These are phyloP conservation scores for Seira sanloemensis DNA, from an alignment of 2,888 invertebrate genomes.

Conservation along the genomic window DNA sequence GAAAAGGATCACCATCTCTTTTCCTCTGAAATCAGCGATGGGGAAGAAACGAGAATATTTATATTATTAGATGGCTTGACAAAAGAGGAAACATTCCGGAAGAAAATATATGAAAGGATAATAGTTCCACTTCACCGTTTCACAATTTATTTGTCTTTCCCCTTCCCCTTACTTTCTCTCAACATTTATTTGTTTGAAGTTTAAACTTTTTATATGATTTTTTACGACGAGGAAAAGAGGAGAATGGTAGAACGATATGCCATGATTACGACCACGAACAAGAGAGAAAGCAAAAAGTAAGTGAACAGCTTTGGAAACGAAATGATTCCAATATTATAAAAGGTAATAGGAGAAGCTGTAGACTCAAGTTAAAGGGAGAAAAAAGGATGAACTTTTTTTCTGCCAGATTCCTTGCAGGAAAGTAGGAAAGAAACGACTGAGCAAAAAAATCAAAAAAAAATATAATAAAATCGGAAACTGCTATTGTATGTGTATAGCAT, in stretches of 20 bases:
- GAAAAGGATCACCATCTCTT: slow-evolving; percentile 12
- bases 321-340: slow-evolving; percentile 1
- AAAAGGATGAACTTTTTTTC: background rate
- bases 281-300: background rate
- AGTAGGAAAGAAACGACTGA: too few relatives aligned
- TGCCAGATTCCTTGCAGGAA: too few relatives aligned
- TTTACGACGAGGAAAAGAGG: slow-evolving; percentile 11
- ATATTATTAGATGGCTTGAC: slow-evolving; percentile 19
- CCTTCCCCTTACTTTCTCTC: background rate
- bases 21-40: background rate
- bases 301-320: background rate
- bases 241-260: background rate
- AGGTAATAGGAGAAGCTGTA: background rate
- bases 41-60: slow-evolving; percentile 13
- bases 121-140: slow-evolving; percentile 3
- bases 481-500: background rate
- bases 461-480: slow-evolving; percentile 48
- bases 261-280: background rate
- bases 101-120: background rate
- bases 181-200: slow-evolving; percentile 2
- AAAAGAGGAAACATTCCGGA: background rate
- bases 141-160: slow-evolving; percentile 12
- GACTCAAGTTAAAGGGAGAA: background rate
- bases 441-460: slow-evolving; percentile 22
- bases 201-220: background rate